Evolutionary conservation across 2,888 invertebrate species (phyloP).

Genomic region (Listrodromus nycthemerus): DNA sequence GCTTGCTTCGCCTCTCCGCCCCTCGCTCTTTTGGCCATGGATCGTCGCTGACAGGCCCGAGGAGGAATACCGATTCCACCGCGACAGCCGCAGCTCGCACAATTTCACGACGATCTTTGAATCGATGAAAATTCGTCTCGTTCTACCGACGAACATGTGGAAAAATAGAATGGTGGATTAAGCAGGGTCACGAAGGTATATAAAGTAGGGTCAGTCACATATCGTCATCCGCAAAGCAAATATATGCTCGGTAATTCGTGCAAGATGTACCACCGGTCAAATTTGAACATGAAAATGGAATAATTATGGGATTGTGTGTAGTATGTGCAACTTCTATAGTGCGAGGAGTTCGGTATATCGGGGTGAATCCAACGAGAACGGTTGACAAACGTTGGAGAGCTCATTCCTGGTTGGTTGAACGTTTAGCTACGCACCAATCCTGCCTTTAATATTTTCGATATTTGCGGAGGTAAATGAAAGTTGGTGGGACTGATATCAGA

Average conservation of each 20-base stretch:
- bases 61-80: constrained; percentile 16
- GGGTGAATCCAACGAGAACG: too few relatives aligned
- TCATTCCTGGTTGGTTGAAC: too few relatives aligned
- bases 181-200: not conserved
- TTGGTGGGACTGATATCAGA: too few relatives aligned
- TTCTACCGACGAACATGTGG: not conserved
- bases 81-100: not conserved
- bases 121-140: not conserved
- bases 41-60: constrained; percentile 4
- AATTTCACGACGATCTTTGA: not conserved
- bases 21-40: constrained; percentile 50
- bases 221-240: not conserved
- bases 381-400: too few relatives aligned
- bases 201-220: not conserved
- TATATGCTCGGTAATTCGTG: not conserved
- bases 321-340: not conserved
- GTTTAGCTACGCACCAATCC: too few relatives aligned
- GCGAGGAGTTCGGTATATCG: too few relatives aligned
- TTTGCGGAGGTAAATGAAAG: too few relatives aligned
- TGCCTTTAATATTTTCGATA: too few relatives aligned
- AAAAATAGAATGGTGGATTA: not conserved
- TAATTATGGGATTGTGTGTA: not conserved
- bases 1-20: constrained; percentile 27
- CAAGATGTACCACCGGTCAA: not conserved
- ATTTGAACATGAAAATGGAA: constrained; percentile 1